Conservation (phyloP, 2,113 vertebrate genomes). For the Trinectes maculatus region DNA sequence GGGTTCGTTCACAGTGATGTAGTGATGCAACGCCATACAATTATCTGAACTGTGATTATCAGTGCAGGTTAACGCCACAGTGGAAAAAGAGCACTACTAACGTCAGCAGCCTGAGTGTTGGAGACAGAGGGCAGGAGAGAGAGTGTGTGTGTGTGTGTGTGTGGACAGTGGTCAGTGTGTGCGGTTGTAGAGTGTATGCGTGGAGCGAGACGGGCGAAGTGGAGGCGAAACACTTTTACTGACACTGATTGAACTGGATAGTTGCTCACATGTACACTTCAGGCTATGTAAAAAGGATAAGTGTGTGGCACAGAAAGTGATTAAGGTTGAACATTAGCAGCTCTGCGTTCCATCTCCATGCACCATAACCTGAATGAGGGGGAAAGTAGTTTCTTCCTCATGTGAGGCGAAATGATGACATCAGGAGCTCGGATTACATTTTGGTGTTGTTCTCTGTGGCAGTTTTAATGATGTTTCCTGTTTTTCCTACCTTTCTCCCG, state of each 20-base stretch:
- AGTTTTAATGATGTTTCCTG: background rate
- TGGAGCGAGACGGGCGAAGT: background rate
- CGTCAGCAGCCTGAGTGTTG: constrained; percentile 15
- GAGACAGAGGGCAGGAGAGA: constrained; percentile 1
- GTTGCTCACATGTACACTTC: background rate
- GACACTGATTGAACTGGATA: constrained; percentile 8
- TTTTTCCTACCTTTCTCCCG: background rate
- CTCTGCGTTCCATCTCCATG: background rate
- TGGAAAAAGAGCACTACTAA: constrained; percentile 16
- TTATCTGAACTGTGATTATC: constrained; percentile 52
- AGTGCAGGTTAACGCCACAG: constrained; percentile 32
- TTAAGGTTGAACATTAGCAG: constrained; percentile 33
- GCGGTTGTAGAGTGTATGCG: background rate
- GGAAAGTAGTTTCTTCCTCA: background rate
- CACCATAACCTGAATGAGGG: background rate
- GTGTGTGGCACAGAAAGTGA: background rate
- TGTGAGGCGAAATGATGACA: too few relatives aligned
- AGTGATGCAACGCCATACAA: constrained; percentile 43
- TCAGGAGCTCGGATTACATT: too few relatives aligned
- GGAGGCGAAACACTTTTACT: constrained; percentile 12
- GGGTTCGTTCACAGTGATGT: constrained; percentile 47
- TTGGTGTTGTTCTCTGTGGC: background rate
- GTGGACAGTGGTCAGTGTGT: background rate
- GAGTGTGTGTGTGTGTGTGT: background rate
- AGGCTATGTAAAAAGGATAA: background rate